Percentiles rank a stretch among this genome's conserved stretches.
phyloP scores from a whole-genome alignment of 2,113 vertebrate species.

The mouse (Mus musculus) region GRCm39 chr17:10895501-10896000 shows the following conservation, averaged over 20 bases:
- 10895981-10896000: conserved; percentile 21
- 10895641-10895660: conserved; percentile 80
- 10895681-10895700: conserved; percentile 71
- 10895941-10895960: not conserved
- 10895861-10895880: conserved; percentile 54
- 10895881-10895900: conserved; percentile 19
- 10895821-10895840: conserved; percentile 51
- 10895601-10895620: conserved; percentile 79
- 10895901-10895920: conserved; percentile 29
- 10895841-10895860: conserved; percentile 59
- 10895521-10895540: not conserved
- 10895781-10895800: conserved; percentile 55
- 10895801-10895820: conserved; percentile 71
- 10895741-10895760: conserved; percentile 78
- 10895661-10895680: conserved; percentile 75
- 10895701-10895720: conserved; percentile 72
- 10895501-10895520: not conserved
- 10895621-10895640: conserved; percentile 80
- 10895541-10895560: conserved; percentile 57
- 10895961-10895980: not conserved
- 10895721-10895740: conserved; percentile 76
- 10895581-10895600: conserved; percentile 79
- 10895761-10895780: conserved; percentile 68
- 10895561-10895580: conserved; percentile 70
- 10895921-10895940: conserved; percentile 35